Base-by-base conservation (phyloP, 1,140 invertebrate genomes). In the Steinernema feltiae region DNA sequence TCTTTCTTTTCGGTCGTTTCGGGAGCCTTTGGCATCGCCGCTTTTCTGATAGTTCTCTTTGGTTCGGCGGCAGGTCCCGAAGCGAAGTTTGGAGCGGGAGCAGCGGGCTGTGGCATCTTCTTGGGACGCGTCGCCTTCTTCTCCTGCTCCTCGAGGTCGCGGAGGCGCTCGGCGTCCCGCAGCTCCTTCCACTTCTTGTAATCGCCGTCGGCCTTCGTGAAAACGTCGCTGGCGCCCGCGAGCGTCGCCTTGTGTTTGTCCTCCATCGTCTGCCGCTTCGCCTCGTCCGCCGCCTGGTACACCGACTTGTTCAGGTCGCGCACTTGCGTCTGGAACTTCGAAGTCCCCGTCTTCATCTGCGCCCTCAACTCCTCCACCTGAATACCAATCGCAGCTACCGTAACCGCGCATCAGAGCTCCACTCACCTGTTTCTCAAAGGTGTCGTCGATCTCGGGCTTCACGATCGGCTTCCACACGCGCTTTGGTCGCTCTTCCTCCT, bases 341-440 rank as follows among this genome's bases (percentile, higher is more conserved):
- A 71, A 17, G 75, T 71, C 7, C 78, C 78, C 30, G 72, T 53
- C 69, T 78, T 78, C 78, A 79, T 79, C 48, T 79, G 76, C 1
- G 31, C 72, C 31, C 78, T 31, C 7, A 79, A 48, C 46, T 79
- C 78, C 35, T 73, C 76, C 73, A 79, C 71, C 78, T 79, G 76
- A 70, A 77, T n/a, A 27, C 29, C 7, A 3, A 12, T 27, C 53
- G 53, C 3, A 27, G 24, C 24, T 53, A 12, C 1, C 48, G n/a
- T 1, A 7, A 3, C 31, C 1, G 7, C 18, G 30, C 24, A 12
- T 27, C 70, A 17, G 21, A 35, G 7, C 32, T 21, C 0, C 15
- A 30, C 46, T 0, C 29, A 85, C 81, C 81, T 83, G 83, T 46
- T 85, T 84, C 63, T 84, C 82, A 32, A 84, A 84, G 31, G 84